A percentile compares a stretch with the other conserved stretches of the same genome.
These are phyloP conservation scores for Phylloscopus collybita DNA, from an alignment of 2,797 vertebrate species.

Conservation along the genomic window DNA sequence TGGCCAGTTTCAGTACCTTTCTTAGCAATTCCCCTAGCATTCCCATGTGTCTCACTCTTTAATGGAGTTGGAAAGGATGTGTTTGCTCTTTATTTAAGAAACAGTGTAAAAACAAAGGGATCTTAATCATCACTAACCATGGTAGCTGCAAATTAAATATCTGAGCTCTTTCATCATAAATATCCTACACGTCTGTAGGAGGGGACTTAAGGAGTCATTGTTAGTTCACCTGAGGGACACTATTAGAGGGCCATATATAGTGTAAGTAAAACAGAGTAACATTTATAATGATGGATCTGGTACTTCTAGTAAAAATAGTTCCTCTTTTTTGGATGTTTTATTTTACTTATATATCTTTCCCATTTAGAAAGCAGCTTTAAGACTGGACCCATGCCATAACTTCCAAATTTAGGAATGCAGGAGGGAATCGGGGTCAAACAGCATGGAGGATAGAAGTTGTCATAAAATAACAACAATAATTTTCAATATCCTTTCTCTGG, in stretches of 20 bases:
- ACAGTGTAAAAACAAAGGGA: conserved; percentile 32
- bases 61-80: conserved; percentile 17
- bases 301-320: neutral
- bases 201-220: neutral
- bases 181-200: neutral
- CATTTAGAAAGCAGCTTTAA: neutral
- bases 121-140: conserved; percentile 57
- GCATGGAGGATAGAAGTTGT: neutral
- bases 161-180: conserved; percentile 34
- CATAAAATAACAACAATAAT: neutral
- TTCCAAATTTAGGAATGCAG: neutral
- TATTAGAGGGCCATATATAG: neutral
- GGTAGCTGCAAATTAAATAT: conserved; percentile 43
- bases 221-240: neutral
- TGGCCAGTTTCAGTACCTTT: neutral
- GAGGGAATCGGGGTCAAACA: neutral
- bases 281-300: neutral
- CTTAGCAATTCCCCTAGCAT: conserved; percentile 23
- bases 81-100: conserved; percentile 54
- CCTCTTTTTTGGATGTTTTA: neutral
- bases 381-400: neutral
- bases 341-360: neutral
- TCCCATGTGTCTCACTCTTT: conserved; percentile 1
- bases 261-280: neutral
- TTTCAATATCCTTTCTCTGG: neutral